Base-by-base conservation (phyloP, 2,113 vertebrate species). In the Sitta europaea region DNA sequence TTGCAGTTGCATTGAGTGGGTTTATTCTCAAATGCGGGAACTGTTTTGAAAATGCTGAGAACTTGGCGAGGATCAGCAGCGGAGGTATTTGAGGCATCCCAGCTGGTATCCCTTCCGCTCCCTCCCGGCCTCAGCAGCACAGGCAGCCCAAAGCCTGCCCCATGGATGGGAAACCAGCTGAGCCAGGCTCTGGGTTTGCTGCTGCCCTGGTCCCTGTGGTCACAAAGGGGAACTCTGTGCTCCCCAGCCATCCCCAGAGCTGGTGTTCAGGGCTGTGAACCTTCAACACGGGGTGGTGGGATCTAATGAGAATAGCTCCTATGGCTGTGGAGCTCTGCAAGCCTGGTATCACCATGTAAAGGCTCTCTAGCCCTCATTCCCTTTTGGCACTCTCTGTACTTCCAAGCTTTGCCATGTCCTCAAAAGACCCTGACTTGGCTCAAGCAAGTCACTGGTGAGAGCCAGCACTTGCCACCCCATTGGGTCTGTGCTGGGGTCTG, bases 1-100 rank as follows among this genome's bases (percentile, higher is more conserved):
- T 75, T 68, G 76, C 10, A 25, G 54, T 76, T 86, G 80, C 2
- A 1, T 88, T 79, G 35, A 27, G 72, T 86, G 79, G 22, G 9
- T 57, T 84, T 90, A 25, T 83, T 88, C 80, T 89, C 47, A 71
- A 84, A 38, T 33, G 79, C 25, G 14, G 85, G 38, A 72, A 73
- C 74, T 83, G 93, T 86, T 95, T 63, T 57, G 92, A 59, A 92
- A 90, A 29, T 3, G 59, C 92, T 90, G 93, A 86, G 95, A 86
- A 74, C 96, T 93, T 92, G 79, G 90, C 21, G 2, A 63, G 74
- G 63, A 59, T 58, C 86, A 55, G 40, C 57, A 74, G 43, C 0
- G 0, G 83, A 84, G 66, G 48, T 15, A 86, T 93, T 62, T 57
- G 90, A 86, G 82, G 65, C 82, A 77, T 96, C 87, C 59, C 27